A percentile compares a stretch with the other conserved stretches of the same genome.
phyloP scores from a whole-genome alignment of 2,797 vertebrate genomes.

The Gephyroberyx darwinii region DNA sequence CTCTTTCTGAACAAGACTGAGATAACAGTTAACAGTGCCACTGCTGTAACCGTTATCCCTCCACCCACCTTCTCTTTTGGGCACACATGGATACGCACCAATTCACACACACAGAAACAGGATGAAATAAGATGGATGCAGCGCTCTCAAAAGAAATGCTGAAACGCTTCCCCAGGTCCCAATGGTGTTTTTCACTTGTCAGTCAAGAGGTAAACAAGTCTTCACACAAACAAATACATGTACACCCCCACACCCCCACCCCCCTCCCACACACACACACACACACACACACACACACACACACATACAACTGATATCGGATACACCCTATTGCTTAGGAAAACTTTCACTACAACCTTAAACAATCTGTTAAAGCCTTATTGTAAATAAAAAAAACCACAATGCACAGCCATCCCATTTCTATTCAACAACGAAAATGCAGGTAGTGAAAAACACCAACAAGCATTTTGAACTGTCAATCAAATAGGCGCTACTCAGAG shows the following conservation, averaged over 20 bases:
- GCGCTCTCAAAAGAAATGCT: constrained; percentile 29
- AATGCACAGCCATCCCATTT: not conserved
- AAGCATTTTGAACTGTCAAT: constrained; percentile 1
- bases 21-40: constrained; percentile 48
- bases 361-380: not conserved
- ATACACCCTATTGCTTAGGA: constrained; percentile 17
- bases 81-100: constrained; percentile 53
- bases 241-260: constrained; percentile 8
- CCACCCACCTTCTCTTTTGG: constrained; percentile 61
- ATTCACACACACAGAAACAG: constrained; percentile 49
- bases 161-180: constrained; percentile 45
- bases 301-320: constrained; percentile 33
- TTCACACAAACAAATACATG: constrained; percentile 27
- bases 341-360: constrained; percentile 44
- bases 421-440: not conserved
- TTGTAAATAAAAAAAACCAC: not conserved
- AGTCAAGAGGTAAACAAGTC: constrained; percentile 62
- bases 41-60: constrained; percentile 47
- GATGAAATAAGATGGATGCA: constrained; percentile 46
- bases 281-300: constrained; percentile 14
- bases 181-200: constrained; percentile 63
- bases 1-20: constrained; percentile 58
- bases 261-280: constrained; percentile 4
- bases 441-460: not conserved
- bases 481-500: not conserved